Evolutionary conservation across 1,140 invertebrate genomes (phyloP), one percentile per base, ranked within the genome.

Genomic region (Tenebrio molitor): DNA sequence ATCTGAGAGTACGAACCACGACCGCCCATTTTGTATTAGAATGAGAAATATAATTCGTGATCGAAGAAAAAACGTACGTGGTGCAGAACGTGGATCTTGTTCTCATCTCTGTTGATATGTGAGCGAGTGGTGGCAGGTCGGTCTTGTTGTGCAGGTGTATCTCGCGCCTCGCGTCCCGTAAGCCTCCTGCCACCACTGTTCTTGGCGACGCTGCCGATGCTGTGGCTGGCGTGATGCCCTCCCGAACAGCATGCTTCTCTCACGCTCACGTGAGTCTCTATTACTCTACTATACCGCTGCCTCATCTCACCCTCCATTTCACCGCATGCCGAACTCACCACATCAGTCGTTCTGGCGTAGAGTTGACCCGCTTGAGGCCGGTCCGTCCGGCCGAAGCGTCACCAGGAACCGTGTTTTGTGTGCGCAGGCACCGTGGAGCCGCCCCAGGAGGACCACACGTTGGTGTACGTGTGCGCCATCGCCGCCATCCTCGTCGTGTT

Each of bases 371-470:
- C n/a, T n/a, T n/a, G n/a, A n/a, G n/a, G n/a, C n/a, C n/a, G n/a
- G n/a, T n/a, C n/a, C n/a, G n/a, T n/a, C n/a, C n/a, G n/a, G n/a
- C n/a, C n/a, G n/a, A n/a, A n/a, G n/a, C 58, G 23, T 10, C 15
- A n/a, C 25, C 23, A 10, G 17, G 25, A 14, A 1, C 2, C 8
- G 8, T 17, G 12, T n/a, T 34, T 41, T 58, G 0, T 71, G 53
- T 16, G 23, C 12, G 14, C 69, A 87, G 86, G 86, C 82, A 80
- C 76, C 76, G 79, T 82, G 80, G 82, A 85, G 78, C 83, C 81
- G 70, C 84, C 84, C 70, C 81, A 84, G 78, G 84, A 84, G 79
- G 85, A 85, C 82, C 82, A 85, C 84, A 85, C 84, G 74, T 76
- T 85, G 80, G 82, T 86, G 78, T 84, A 85, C 78, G 84, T 84